Base-by-base conservation (phyloP, 2,113 vertebrate genomes). In the Poeciliopsis retropinna region DNA sequence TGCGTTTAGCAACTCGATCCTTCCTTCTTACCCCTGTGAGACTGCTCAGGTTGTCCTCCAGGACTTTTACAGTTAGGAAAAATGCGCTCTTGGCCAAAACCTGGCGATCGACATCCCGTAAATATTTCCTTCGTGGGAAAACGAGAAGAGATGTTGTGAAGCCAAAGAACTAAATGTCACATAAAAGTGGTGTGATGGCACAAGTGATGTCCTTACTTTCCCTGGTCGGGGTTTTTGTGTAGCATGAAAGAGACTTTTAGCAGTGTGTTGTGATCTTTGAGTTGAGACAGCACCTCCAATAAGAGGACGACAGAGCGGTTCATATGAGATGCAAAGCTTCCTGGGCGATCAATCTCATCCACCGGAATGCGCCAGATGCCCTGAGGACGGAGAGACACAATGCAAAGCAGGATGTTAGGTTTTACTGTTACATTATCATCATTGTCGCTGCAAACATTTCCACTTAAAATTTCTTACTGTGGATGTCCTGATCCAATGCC, bases 351-450 rank as follows among this genome's bases (percentile, higher is more conserved):
- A 28, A 99, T 99, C 93, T 99, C 98, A 93, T 99, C 98, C 93
- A 99, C 98, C 70, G 98, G 98, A 93, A 99, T 99, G 87, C 98
- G 96, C 98, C 98, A 99, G 96, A 99, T 98, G 93, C 98, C 98
- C 98, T 99, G 88, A 14, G 12, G 22, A 90, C 51, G 54, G 5
- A 19, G 17, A 37, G 60, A 51, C 41, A 31, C 32, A 25, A 30
- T 37, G 44, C 37, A 32, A 15, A 54, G 28, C 5, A 65, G 28
- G 69, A 72, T 41, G 8, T 22, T 22, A n/a, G 7, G 22, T 57
- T 57, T 57, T 15, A 14, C 32, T 13, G 5, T 17, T 47, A 6
- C 5, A 19, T 19, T 17, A 19, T 47, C 44, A 47, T 47, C 5
- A 47, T 47, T 47, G 15, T 47, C 7, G 17, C 44, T 19, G 4